A percentile compares a stretch with the other conserved stretches of the same genome.
These are phyloP conservation scores for Eupelmus urozonus DNA, from an alignment of 2,888 invertebrate genomes.

Conservation along the genomic window DNA sequence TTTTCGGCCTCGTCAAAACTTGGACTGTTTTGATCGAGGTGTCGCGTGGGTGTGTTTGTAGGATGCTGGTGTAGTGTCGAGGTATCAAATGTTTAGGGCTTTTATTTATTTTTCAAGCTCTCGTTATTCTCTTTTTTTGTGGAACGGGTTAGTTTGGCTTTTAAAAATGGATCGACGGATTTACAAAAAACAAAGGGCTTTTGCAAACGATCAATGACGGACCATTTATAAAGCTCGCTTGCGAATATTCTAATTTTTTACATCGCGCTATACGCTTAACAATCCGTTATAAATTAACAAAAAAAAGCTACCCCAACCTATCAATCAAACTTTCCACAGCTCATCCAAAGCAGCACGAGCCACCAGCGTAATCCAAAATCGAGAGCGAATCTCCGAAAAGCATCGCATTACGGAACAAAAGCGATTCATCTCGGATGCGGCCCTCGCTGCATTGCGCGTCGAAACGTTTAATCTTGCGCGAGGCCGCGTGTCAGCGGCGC, in stretches of 20 bases:
- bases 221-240: not conserved
- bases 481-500: not conserved
- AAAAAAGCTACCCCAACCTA: too few relatives aligned
- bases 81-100: conserved; percentile 28
- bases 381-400: too few relatives aligned
- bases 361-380: too few relatives aligned
- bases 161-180: too few relatives aligned
- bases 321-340: too few relatives aligned
- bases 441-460: too few relatives aligned
- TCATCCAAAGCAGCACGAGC: too few relatives aligned
- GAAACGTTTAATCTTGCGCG: conserved; percentile 32
- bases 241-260: not conserved
- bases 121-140: conserved; percentile 21
- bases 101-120: not conserved
- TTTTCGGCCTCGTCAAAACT: conserved; percentile 25
- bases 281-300: too few relatives aligned
- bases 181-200: not conserved
- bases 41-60: not conserved
- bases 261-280: too few relatives aligned
- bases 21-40: conserved; percentile 35
- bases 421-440: too few relatives aligned
- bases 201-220: not conserved
- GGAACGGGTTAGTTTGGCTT: too few relatives aligned
- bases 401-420: too few relatives aligned
- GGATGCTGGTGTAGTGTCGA: not conserved